Evolutionary conservation across 2,797 vertebrate species (phyloP), one percentile per base, ranked within the genome.

Genomic region (Chrysolophus pictus): DNA sequence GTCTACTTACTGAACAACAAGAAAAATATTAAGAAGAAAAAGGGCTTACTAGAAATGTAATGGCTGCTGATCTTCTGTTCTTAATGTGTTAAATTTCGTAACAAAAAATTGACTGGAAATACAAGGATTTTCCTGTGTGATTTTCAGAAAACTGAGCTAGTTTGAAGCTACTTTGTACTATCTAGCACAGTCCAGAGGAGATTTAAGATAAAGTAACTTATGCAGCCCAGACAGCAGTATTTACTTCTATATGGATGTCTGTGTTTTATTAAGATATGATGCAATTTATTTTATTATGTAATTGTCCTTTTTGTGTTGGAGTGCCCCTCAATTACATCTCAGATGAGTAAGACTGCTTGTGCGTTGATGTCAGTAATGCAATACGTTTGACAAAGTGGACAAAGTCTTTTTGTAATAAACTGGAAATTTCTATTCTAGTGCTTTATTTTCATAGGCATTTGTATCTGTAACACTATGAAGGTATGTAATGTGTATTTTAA

Each of bases 31-130:
- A 91, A 91, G 64, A 62, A 92, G 44, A 84, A 82, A 55, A 73
- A 49, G 14, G 24, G 23, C 31, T 63, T 72, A 69, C 39, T 93
- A 70, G 76, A 93, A 85, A 78, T 75, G 22, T 78, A 26, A 42
- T 93, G 76, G 41, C 58, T 91, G 14, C 37, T 51, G 31, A 69
- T 91, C 59, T 71, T 37, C 46, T 59, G 8, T 71, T 89, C 46
- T 83, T 47, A 29, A 39, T 75, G 84, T 26, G 63, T 89, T 72
- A 75, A 87, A 74, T 68, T 81, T 56, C 64, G 24, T 71, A 77
- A 63, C 17, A 81, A 92, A n/a, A 93, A 28, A 51, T 81, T 71
- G 33, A 35, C 53, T 90, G 69, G 67, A 84, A 88, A 82, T 69
- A 70, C 10, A 46, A 56, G 46, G 26, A 51, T 81, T 87, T 92